phyloP scores from a whole-genome alignment of 2,797 vertebrate genomes.

The Petrocephalus sullivani region DNA sequence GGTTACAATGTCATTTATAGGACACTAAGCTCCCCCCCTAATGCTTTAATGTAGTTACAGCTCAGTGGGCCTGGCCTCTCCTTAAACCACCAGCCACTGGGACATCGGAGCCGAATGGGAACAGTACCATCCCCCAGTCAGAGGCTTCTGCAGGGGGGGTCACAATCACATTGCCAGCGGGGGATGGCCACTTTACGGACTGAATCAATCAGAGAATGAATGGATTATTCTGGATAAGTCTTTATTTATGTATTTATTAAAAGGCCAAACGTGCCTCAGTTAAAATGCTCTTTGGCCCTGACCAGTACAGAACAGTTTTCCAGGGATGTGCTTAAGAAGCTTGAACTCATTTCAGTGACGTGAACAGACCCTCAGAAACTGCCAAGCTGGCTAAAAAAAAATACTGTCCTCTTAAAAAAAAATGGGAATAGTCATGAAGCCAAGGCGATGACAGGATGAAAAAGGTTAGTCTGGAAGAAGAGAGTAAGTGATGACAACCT shows the following conservation, averaged over 20 bases:
- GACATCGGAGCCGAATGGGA: constrained; percentile 8
- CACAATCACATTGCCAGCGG: constrained; percentile 23
- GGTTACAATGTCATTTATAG: constrained; percentile 75
- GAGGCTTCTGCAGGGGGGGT: not conserved
- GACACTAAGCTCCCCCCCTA: constrained; percentile 52
- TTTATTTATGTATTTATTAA: not conserved
- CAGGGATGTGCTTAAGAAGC: not conserved
- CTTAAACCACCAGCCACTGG: constrained; percentile 52
- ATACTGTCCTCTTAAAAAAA: not conserved
- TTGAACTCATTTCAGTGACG: not conserved
- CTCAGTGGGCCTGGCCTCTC: constrained; percentile 54
- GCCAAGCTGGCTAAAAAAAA: not conserved
- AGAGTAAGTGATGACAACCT: constrained; percentile 40
- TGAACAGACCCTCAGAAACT: not conserved
- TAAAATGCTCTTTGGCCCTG: not conserved
- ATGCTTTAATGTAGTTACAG: constrained; percentile 64
- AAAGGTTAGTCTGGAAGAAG: constrained; percentile 50
- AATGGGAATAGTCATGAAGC: not conserved
- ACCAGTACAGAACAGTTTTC: not conserved
- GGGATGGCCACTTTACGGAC: not conserved
- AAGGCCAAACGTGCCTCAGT: not conserved
- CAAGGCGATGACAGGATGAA: not conserved
- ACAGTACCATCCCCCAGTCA: constrained; percentile 17
- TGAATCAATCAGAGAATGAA: constrained; percentile 11
- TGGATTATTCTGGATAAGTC: not conserved